phyloP scores from a whole-genome alignment of 2,888 invertebrate genomes.

The Cryptophagus acutangulus region DNA sequence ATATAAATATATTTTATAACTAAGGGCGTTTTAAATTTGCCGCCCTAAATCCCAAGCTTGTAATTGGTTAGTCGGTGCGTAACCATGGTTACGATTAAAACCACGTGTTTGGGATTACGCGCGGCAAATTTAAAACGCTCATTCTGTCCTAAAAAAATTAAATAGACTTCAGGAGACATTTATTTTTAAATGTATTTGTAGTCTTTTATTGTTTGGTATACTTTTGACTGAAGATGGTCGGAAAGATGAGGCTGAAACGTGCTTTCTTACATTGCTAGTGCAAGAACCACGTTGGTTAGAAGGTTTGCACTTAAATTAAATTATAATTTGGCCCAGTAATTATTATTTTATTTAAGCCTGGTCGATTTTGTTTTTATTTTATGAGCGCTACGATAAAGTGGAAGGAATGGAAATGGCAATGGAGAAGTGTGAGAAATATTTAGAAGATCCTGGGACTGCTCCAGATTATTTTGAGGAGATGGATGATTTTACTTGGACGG shows the following conservation, averaged over 20 bases:
- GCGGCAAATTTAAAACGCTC: no score
- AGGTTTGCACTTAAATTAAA: conserved; percentile 23
- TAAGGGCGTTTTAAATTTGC: no score
- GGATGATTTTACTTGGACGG: conserved; percentile 41
- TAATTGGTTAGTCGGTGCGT: no score
- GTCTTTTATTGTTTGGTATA: conserved; percentile 38
- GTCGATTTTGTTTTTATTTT: conserved; percentile 41
- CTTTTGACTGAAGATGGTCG: conserved; percentile 34
- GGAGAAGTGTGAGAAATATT: conserved; percentile 37
- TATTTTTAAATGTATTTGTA: conserved; percentile 20
- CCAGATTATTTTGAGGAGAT: conserved; percentile 26
- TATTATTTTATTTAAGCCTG: conserved; percentile 29
- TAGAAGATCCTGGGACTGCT: conserved; percentile 19
- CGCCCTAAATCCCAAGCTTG: no score
- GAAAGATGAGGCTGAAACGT: conserved; percentile 40
- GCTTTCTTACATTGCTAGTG: conserved; percentile 38
- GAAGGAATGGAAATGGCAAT: conserved; percentile 40
- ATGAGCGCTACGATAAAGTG: conserved; percentile 32
- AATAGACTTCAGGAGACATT: no score
- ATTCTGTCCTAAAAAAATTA: no score
- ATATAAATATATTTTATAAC: conserved; percentile 1
- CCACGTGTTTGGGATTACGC: no score
- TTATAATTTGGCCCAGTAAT: background rate
- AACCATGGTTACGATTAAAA: no score
- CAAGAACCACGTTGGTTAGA: conserved; percentile 39